Percentiles rank a stretch among this genome's conserved stretches.
These are phyloP conservation scores for Griposia aprilina DNA, from an alignment of 2,888 invertebrate species.

Conservation along the genomic window DNA sequence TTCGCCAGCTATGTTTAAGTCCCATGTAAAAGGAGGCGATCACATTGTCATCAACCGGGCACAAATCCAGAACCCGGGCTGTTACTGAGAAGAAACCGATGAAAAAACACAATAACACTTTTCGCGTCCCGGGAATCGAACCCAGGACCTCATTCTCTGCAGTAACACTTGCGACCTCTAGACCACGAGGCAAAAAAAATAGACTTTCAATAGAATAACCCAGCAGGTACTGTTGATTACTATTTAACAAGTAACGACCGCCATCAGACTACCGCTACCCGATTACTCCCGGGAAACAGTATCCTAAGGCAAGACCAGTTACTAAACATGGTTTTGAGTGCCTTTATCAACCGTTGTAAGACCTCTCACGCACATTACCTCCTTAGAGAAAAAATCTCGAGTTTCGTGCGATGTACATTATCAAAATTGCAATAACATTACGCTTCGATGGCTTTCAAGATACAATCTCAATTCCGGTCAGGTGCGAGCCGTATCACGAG, in stretches of 20 bases:
- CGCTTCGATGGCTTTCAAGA: slow-evolving; percentile 55
- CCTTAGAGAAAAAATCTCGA: slow-evolving; percentile 27
- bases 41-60: background rate
- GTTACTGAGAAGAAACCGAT: background rate
- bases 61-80: background rate
- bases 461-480: slow-evolving; percentile 69
- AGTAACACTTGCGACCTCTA: background rate
- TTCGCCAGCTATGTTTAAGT: background rate
- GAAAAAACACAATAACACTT: background rate
- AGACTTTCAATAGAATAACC: background rate
- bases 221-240: background rate
- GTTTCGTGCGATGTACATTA: slow-evolving; percentile 47
- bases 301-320: slow-evolving; percentile 10
- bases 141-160: too few relatives aligned
- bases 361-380: slow-evolving; percentile 36
- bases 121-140: background rate
- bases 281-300: slow-evolving; percentile 28
- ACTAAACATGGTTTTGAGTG: background rate
- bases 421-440: slow-evolving; percentile 68
- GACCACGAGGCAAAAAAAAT: background rate
- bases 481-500: slow-evolving; percentile 66
- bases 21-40: background rate
- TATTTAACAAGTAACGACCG: slow-evolving; percentile 25
- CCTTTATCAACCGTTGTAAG: background rate
- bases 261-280: background rate